Conservation (phyloP, 2,888 invertebrate species). For the Epistrophe grossulariae region DNA sequence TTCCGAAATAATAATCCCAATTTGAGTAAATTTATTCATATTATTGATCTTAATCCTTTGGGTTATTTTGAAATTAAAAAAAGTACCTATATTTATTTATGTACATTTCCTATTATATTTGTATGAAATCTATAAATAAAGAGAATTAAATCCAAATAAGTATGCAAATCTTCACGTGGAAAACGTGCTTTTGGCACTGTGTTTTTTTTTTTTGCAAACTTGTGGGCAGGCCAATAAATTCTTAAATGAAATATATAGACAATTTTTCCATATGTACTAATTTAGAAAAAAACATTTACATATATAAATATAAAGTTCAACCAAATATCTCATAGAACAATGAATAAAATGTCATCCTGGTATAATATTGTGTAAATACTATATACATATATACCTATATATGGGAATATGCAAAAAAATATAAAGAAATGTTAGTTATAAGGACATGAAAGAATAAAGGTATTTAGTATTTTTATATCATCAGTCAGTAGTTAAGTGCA, state of each 20-base stretch:
- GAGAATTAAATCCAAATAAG: neutral
- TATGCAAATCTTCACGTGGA: neutral
- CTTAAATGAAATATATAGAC: neutral
- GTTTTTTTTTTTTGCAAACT: neutral
- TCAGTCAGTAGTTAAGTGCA: neutral
- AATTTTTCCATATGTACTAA: neutral
- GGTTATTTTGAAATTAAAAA: neutral
- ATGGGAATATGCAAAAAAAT: neutral
- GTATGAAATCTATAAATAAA: neutral
- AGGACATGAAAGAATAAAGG: neutral
- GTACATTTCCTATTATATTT: neutral
- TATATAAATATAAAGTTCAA: neutral
- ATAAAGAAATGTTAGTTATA: neutral
- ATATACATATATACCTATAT: neutral
- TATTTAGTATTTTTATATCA: neutral
- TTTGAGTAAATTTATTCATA: no score
- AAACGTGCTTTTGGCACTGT: constrained; percentile 3
- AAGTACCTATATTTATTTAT: neutral
- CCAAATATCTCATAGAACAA: neutral
- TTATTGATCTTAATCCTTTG: neutral
- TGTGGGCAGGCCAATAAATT: neutral
- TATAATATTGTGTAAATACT: neutral
- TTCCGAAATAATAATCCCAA: no score
- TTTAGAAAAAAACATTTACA: neutral
- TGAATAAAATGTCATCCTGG: neutral